Conservation (phyloP, 2,888 invertebrate species). For the Hybos culiciformis region DNA sequence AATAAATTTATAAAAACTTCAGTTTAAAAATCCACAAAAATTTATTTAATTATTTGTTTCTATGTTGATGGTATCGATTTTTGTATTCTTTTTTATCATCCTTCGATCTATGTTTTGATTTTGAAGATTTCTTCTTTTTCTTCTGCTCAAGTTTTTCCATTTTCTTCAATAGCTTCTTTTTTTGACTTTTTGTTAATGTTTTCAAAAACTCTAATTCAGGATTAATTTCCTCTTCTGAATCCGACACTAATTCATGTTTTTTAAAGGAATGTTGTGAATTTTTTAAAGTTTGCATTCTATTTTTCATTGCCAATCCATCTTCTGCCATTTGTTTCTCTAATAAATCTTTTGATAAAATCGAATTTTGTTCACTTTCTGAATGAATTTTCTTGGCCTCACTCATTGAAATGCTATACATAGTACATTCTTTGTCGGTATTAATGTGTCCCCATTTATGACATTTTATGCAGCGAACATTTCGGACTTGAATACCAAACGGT, state of each 20-base stretch:
- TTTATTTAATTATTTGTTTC: too few relatives aligned
- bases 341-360: constrained; percentile 47
- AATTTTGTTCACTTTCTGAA: constrained; percentile 48
- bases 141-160: constrained; percentile 49
- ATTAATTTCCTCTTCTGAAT: constrained; percentile 35
- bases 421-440: constrained; percentile 79
- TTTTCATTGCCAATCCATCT: constrained; percentile 79
- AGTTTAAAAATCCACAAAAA: too few relatives aligned
- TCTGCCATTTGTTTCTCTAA: constrained; percentile 85
- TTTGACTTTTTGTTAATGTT: constrained; percentile 74
- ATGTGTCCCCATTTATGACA: constrained; percentile 98
- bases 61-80: too few relatives aligned
- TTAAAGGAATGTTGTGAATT: constrained; percentile 39
- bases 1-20: too few relatives aligned
- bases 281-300: constrained; percentile 49
- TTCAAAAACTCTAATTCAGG: constrained; percentile 72
- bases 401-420: constrained; percentile 76
- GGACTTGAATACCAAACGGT: constrained; percentile 93
- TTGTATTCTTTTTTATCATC: constrained; percentile 22
- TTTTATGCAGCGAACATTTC: constrained; percentile 96
- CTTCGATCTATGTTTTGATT: too few relatives aligned
- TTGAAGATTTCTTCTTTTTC: constrained; percentile 25
- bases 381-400: constrained; percentile 65
- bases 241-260: constrained; percentile 44
- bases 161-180: constrained; percentile 75